phyloP scores from a whole-genome alignment of 2,113 vertebrate species.

The Ifrita kowaldi region DNA sequence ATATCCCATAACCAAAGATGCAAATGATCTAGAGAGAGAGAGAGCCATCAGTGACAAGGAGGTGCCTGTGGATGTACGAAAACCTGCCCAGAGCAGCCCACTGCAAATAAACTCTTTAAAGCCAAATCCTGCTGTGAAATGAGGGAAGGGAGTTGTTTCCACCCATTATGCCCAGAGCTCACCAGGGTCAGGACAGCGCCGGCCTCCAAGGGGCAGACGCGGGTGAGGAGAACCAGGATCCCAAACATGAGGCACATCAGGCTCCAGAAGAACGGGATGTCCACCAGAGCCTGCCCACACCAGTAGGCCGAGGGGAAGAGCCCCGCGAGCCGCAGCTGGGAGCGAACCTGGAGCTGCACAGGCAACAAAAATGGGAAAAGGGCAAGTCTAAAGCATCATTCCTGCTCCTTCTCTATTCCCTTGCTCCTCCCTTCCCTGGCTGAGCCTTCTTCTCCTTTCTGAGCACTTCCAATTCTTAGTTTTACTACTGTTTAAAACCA shows the following conservation, averaged over 20 bases:
- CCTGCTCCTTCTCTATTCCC: neutral
- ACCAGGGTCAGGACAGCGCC: neutral
- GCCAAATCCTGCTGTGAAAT: accelerated
- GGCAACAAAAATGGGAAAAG: neutral
- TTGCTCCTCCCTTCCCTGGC: neutral
- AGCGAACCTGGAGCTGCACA: slow-evolving; percentile 78
- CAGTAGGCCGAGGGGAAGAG: slow-evolving; percentile 88
- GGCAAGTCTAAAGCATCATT: neutral
- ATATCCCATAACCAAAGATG: slow-evolving; percentile 71
- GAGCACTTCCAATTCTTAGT: neutral
- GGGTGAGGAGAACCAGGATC: neutral
- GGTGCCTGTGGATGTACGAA: accelerated
- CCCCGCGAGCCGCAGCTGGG: slow-evolving; percentile 81
- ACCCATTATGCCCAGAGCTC: neutral
- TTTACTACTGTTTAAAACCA: neutral
- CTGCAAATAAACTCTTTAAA: neutral
- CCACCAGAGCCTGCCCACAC: slow-evolving; percentile 86
- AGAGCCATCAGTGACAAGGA: neutral
- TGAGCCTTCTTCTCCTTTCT: neutral
- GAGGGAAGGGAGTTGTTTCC: neutral
- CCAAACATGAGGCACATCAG: slow-evolving; percentile 75
- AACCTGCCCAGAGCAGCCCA: neutral
- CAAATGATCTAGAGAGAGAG: slow-evolving; percentile 71
- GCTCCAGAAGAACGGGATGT: slow-evolving; percentile 79
- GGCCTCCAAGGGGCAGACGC: accelerated